These are phyloP conservation scores for Passer montanus DNA, from an alignment of 2,113 vertebrate genomes.

Conservation along the genomic window DNA sequence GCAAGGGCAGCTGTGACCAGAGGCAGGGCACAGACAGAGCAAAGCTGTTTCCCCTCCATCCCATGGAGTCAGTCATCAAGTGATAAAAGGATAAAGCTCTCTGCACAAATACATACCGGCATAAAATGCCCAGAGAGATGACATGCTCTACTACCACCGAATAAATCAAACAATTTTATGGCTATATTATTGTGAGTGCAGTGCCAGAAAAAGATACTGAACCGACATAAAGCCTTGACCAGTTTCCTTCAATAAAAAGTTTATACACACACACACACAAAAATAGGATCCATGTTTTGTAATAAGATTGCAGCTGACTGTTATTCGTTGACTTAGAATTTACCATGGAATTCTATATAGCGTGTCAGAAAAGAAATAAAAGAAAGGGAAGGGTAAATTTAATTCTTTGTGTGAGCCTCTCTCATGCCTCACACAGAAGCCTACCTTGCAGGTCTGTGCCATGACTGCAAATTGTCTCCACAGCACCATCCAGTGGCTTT, in stretches of 20 bases:
- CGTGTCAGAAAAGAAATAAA: background rate
- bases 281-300: background rate
- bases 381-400: background rate
- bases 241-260: background rate
- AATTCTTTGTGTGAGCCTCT: background rate
- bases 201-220: background rate
- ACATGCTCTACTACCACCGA: background rate
- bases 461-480: conserved; percentile 21
- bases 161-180: background rate
- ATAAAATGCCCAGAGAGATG: background rate
- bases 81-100: background rate
- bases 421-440: accelerated
- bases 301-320: background rate
- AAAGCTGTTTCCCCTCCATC: background rate
- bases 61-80: background rate
- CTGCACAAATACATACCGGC: background rate
- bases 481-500: conserved; percentile 39
- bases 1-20: background rate
- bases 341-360: background rate
- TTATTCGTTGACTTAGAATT: background rate
- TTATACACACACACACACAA: background rate
- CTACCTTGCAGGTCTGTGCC: background rate
- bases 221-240: background rate
- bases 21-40: background rate
- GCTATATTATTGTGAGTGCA: background rate